Conservation (phyloP, 1,140 invertebrate species). For the Drosophila gunungcola region DNA sequence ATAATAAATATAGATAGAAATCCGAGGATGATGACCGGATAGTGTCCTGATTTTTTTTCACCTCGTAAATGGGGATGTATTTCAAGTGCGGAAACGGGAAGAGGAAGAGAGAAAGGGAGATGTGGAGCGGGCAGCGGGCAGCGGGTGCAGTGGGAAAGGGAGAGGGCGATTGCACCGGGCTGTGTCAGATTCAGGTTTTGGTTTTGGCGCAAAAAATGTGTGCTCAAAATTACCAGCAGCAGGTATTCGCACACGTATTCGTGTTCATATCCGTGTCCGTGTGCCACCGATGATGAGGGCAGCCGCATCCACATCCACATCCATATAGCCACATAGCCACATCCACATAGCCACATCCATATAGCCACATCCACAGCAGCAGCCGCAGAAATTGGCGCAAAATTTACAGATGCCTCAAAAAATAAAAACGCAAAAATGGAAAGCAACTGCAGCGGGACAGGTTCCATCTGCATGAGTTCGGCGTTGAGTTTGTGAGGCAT, state of each 20-base stretch:
- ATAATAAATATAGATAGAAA: too few relatives aligned
- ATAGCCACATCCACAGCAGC: slow-evolving; percentile 42
- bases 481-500: slow-evolving; percentile 40
- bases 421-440: slow-evolving; percentile 20
- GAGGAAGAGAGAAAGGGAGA: slow-evolving; percentile 29
- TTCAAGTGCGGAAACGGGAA: slow-evolving; percentile 58
- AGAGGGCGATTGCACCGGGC: slow-evolving; percentile 32
- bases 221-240: slow-evolving; percentile 73
- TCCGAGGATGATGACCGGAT: too few relatives aligned
- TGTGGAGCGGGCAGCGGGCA: slow-evolving; percentile 1
- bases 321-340: slow-evolving; percentile 9
- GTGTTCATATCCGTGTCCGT: slow-evolving; percentile 19
- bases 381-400: slow-evolving; percentile 77
- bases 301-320: slow-evolving; percentile 23
- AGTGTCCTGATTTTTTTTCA: background rate
- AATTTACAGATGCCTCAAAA: slow-evolving; percentile 76
- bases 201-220: slow-evolving; percentile 75
- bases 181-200: slow-evolving; percentile 77
- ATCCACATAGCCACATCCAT: slow-evolving; percentile 20
- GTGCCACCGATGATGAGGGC: slow-evolving; percentile 23
- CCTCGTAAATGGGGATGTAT: slow-evolving; percentile 42
- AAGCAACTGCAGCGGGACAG: slow-evolving; percentile 12
- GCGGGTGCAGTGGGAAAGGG: background rate
- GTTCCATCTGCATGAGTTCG: slow-evolving; percentile 26
- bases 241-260: slow-evolving; percentile 55